phyloP scores from a whole-genome alignment of 2,888 invertebrate genomes.

The Hydroisotoma schaefferi region DNA sequence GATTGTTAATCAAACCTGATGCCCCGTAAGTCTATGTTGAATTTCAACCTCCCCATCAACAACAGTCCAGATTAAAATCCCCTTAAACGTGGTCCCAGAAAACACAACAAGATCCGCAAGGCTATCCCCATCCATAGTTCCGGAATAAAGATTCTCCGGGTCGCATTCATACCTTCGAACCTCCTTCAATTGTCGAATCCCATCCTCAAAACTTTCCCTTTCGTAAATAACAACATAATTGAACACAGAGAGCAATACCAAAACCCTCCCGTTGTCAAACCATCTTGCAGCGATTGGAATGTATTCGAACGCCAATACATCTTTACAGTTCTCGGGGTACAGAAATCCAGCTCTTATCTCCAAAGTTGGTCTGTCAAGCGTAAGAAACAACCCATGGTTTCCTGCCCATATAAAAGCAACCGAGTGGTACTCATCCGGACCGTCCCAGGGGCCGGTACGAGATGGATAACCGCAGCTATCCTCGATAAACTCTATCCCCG shows the following conservation, averaged over 20 bases:
- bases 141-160: conserved; percentile 27
- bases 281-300: conserved; percentile 30
- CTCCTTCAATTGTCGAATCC: conserved; percentile 5
- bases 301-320: conserved; percentile 12
- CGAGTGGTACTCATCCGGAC: conserved; percentile 3
- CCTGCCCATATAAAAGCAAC: conserved; percentile 29
- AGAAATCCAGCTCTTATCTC: neutral
- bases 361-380: conserved; percentile 1
- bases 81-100: conserved; percentile 30
- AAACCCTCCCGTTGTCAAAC: conserved; percentile 17
- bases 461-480: conserved; percentile 9
- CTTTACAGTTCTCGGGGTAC: neutral
- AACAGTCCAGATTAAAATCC: conserved; percentile 30
- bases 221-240: conserved; percentile 29
- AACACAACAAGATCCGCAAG: conserved; percentile 17
- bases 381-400: conserved; percentile 17
- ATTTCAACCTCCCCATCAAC: conserved; percentile 12
- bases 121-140: conserved; percentile 14
- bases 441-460: conserved; percentile 13
- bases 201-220: neutral
- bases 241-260: conserved; percentile 23
- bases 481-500: conserved; percentile 25
- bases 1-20: conserved; percentile 19
- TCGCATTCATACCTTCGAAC: conserved; percentile 17
- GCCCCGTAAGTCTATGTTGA: conserved; percentile 23